Evolutionary conservation across 2,888 invertebrate species (phyloP).

Genomic region (Sericinus montela): DNA sequence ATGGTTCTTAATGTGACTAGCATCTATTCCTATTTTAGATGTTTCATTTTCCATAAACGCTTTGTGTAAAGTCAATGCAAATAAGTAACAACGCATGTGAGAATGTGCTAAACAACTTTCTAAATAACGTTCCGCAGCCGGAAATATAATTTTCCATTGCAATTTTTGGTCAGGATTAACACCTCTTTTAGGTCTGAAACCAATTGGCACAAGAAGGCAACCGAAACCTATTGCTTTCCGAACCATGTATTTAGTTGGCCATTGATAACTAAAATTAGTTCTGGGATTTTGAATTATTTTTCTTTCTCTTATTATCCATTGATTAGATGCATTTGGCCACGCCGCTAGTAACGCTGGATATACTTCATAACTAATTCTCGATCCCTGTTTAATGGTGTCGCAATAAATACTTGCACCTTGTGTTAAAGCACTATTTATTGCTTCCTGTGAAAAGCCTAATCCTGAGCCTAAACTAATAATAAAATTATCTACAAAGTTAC

Average conservation of each 20-base stretch:
- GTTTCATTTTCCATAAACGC: slow-evolving; percentile 84
- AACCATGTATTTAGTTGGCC: slow-evolving; percentile 85
- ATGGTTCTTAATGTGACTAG: slow-evolving; percentile 85
- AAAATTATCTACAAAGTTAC: slow-evolving; percentile 83
- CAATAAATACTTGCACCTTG: slow-evolving; percentile 85
- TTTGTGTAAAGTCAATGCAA: slow-evolving; percentile 84
- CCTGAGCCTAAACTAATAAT: slow-evolving; percentile 78
- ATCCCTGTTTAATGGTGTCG: slow-evolving; percentile 60
- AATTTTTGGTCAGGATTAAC: slow-evolving; percentile 81
- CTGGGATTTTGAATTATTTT: slow-evolving; percentile 76
- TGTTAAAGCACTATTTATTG: slow-evolving; percentile 76
- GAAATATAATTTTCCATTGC: slow-evolving; percentile 90
- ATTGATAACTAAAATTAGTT: slow-evolving; percentile 80
- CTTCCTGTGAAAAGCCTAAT: slow-evolving; percentile 77
- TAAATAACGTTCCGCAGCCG: slow-evolving; percentile 86
- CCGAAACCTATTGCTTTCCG: slow-evolving; percentile 82
- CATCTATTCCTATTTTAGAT: slow-evolving; percentile 81
- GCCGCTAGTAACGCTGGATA: slow-evolving; percentile 84
- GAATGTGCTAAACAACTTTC: slow-evolving; percentile 85
- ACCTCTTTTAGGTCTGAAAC: slow-evolving; percentile 81
- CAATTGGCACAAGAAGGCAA: slow-evolving; percentile 85
- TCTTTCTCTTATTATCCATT: slow-evolving; percentile 82
- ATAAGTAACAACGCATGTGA: slow-evolving; percentile 85
- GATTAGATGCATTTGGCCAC: slow-evolving; percentile 86
- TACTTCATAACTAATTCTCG: slow-evolving; percentile 80